A percentile compares a stretch with the other conserved stretches of the same genome.
phyloP scores from a whole-genome alignment of 2,888 invertebrate genomes.

The Pyralis farinalis region DNA sequence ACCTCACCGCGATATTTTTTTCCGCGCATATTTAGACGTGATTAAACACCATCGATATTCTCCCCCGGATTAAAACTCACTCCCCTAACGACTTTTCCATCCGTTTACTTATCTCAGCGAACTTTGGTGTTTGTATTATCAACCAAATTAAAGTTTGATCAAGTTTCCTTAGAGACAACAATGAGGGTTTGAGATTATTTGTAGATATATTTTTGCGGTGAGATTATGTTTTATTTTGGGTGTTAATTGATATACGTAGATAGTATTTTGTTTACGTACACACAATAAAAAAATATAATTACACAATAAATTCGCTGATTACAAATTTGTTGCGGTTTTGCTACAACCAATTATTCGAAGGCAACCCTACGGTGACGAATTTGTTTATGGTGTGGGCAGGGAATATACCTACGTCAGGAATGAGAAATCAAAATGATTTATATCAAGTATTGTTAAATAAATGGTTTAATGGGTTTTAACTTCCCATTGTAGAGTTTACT shows the following conservation, averaged over 20 bases:
- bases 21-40: conserved; percentile 69
- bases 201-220: conserved; percentile 14
- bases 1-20: conserved; percentile 66
- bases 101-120: conserved; percentile 61
- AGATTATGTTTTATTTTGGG: conserved; percentile 3
- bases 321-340: no score
- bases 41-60: conserved; percentile 68
- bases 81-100: conserved; percentile 61
- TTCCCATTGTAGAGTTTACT: no score
- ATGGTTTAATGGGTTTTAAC: no score
- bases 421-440: no score
- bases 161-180: conserved; percentile 52
- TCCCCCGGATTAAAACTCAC: conserved; percentile 62
- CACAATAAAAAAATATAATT: no score
- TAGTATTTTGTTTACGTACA: no score
- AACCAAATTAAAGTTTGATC: conserved; percentile 70
- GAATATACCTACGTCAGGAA: no score
- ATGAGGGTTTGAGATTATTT: conserved; percentile 33
- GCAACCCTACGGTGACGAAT: no score
- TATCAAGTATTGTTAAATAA: no score
- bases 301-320: no score
- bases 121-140: conserved; percentile 70
- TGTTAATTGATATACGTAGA: conserved; percentile 11
- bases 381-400: no score
- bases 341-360: no score